A percentile compares a stretch with the other conserved stretches of the same genome.
Conservation (phyloP, 2,888 invertebrate genomes). For the Platycheirus albimanus region DNA sequence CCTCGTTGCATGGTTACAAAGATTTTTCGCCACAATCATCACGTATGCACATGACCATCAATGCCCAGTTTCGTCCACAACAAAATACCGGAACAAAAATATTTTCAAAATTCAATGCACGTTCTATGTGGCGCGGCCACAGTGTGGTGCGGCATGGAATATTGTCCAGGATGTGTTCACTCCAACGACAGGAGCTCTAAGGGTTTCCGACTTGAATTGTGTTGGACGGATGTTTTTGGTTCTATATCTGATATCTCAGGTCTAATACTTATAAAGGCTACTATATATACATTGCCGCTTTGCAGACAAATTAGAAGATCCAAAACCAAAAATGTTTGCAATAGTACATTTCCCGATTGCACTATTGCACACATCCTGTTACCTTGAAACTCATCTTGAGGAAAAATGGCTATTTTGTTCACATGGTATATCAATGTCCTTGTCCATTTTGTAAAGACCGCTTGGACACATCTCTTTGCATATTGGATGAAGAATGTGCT, state of each 20-base stretch:
- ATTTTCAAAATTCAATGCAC: constrained; percentile 63
- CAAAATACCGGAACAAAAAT: constrained; percentile 49
- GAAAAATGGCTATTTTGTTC: constrained; percentile 5
- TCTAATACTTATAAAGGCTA: background rate
- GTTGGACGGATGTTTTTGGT: constrained; percentile 13
- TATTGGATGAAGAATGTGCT: constrained; percentile 37
- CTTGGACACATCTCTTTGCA: constrained; percentile 44
- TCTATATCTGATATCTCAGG: background rate
- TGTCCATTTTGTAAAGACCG: constrained; percentile 10
- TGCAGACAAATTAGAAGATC: constrained; percentile 57
- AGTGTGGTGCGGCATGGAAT: constrained; percentile 15
- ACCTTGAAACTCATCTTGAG: constrained; percentile 22
- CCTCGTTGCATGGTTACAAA: constrained; percentile 43
- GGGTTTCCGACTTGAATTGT: constrained; percentile 8
- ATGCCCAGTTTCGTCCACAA: constrained; percentile 21
- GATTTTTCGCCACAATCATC: constrained; percentile 47
- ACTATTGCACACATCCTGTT: constrained; percentile 53
- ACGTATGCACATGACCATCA: constrained; percentile 54
- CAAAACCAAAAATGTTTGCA: constrained; percentile 60
- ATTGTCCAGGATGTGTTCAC: constrained; percentile 16
- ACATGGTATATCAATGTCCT: constrained; percentile 42
- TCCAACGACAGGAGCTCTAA: background rate
- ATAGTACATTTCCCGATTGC: constrained; percentile 44
- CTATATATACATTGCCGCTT: background rate
- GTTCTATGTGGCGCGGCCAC: constrained; percentile 20